phyloP scores from a whole-genome alignment of 2,888 invertebrate genomes.

The Latrodectus elegans region DNA sequence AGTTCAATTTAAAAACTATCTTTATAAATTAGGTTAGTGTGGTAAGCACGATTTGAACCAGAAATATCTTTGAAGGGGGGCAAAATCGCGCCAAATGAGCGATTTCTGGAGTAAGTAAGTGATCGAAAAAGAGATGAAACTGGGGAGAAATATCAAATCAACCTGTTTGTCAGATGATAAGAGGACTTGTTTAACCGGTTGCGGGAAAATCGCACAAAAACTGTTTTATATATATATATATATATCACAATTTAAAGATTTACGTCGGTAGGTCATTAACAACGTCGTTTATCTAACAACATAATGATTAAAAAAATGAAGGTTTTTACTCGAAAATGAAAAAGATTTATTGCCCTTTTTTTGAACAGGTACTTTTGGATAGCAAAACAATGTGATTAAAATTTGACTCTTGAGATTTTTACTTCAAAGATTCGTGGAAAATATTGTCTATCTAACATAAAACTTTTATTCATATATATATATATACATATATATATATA shows the following conservation, averaged over 20 bases:
- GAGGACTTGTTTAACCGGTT: constrained; percentile 64
- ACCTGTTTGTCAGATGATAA: constrained; percentile 55
- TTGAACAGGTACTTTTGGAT: too few relatives aligned
- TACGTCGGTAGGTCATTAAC: constrained; percentile 67
- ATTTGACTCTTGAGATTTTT: too few relatives aligned
- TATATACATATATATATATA: too few relatives aligned
- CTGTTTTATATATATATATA: constrained; percentile 43
- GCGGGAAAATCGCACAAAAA: constrained; percentile 52
- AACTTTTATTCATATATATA: too few relatives aligned
- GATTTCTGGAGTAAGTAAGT: neutral
- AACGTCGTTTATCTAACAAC: constrained; percentile 28
- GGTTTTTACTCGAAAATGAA: neutral
- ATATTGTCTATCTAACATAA: too few relatives aligned
- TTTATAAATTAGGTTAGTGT: neutral
- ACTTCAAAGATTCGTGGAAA: too few relatives aligned
- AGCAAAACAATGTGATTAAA: too few relatives aligned
- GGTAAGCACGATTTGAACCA: neutral
- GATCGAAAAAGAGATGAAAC: neutral
- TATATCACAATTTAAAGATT: constrained; percentile 56
- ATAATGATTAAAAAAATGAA: neutral
- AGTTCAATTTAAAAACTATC: neutral
- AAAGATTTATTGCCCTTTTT: too few relatives aligned
- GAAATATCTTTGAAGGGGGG: neutral
- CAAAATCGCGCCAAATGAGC: neutral
- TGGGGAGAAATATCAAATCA: constrained; percentile 16